Conservation (phyloP, 2,113 vertebrate species). For the Drymodes brunneopygia region DNA sequence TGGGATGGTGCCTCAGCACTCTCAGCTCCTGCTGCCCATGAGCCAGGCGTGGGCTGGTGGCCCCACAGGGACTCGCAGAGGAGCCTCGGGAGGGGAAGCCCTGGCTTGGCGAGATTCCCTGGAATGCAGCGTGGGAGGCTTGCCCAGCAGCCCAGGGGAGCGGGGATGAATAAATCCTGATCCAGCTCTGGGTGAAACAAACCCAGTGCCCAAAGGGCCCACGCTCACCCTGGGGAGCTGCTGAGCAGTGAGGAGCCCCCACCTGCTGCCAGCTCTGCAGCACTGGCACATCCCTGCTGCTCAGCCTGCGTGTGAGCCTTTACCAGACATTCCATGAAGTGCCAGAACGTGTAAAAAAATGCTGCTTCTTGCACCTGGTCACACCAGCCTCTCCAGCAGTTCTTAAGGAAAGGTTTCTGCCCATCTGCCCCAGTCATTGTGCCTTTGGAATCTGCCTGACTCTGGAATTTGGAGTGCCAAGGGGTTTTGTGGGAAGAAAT, state of each 20-base stretch:
- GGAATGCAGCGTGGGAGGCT: neutral
- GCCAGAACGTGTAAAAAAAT: accelerated
- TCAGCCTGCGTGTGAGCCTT: neutral
- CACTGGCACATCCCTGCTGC: neutral
- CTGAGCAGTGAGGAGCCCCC: neutral
- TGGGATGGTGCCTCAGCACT: neutral
- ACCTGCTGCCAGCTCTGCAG: neutral
- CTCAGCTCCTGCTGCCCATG: neutral
- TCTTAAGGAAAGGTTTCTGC: neutral
- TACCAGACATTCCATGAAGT: neutral
- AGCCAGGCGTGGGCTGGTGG: neutral
- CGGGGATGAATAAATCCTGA: neutral
- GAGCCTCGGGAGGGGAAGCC: neutral
- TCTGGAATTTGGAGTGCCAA: neutral
- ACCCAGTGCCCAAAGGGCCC: neutral
- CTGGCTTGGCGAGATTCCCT: accelerated
- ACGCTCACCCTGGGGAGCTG: accelerated
- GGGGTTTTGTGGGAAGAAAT: neutral
- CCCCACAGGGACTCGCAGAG: accelerated
- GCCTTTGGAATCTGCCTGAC: neutral
- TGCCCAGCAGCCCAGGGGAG: neutral
- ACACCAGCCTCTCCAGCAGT: neutral
- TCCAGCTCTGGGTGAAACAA: neutral
- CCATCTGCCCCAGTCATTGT: accelerated
- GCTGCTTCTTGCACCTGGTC: neutral